Conservation (phyloP, 2,888 invertebrate species). For the Acleris sparsana region DNA sequence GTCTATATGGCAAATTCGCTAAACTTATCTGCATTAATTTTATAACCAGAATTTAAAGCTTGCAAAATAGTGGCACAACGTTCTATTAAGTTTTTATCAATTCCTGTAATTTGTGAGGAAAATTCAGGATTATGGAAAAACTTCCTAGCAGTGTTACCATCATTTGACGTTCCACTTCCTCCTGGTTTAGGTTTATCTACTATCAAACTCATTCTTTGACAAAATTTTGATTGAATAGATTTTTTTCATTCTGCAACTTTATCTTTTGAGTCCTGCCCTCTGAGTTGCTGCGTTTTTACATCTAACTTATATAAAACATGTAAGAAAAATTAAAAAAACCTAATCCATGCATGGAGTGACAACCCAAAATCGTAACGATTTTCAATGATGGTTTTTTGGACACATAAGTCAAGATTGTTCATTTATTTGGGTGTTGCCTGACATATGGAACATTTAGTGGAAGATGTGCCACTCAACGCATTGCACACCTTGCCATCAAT, state of each 20-base stretch:
- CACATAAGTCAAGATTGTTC: background rate
- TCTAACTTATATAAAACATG: background rate
- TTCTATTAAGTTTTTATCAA: conserved; percentile 3
- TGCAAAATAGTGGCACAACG: background rate
- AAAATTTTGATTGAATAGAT: too few species aligned
- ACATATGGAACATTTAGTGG: background rate
- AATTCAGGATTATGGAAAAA: background rate
- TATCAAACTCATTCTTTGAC: background rate
- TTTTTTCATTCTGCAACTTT: background rate
- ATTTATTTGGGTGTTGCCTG: background rate
- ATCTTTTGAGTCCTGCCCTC: background rate
- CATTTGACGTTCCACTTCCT: background rate
- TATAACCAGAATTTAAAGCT: conserved; percentile 1
- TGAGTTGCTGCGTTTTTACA: conserved; percentile 1
- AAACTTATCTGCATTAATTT: conserved; percentile 1
- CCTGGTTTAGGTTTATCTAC: background rate
- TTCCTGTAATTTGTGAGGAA: background rate
- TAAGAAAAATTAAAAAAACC: background rate
- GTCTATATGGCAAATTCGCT: background rate
- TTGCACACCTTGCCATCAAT: background rate
- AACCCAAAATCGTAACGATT: background rate
- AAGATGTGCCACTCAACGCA: background rate
- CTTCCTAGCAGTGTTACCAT: conserved; percentile 3
- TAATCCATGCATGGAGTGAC: background rate
- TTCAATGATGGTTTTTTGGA: background rate